Percentiles rank a stretch among this genome's conserved stretches.
These are phyloP conservation scores for Antitype chi DNA, from an alignment of 2,888 invertebrate species.

Conservation along the genomic window DNA sequence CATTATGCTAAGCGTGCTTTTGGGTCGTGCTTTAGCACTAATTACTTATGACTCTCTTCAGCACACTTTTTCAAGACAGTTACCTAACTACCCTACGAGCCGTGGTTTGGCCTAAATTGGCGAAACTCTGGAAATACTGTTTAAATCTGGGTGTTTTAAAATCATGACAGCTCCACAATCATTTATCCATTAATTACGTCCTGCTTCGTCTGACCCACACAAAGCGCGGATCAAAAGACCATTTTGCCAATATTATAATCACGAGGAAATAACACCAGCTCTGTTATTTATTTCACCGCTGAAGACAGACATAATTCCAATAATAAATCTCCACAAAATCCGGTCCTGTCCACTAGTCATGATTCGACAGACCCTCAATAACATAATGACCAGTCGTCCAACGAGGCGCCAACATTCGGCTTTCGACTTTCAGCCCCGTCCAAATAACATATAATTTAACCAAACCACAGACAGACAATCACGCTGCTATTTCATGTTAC, in stretches of 20 bases:
- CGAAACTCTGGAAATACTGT: background rate
- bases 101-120: background rate
- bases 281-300: conserved; percentile 47
- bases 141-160: background rate
- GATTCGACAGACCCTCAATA: conserved; percentile 81
- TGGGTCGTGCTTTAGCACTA: conserved; percentile 40
- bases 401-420: conserved; percentile 88
- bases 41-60: conserved; percentile 2
- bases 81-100: background rate
- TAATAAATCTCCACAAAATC: conserved; percentile 63
- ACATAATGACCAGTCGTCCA: conserved; percentile 81
- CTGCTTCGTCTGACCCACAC: background rate
- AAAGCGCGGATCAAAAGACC: conserved; percentile 14
- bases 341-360: conserved; percentile 75
- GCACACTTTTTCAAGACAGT: background rate
- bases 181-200: background rate
- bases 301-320: conserved; percentile 46
- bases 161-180: conserved; percentile 2
- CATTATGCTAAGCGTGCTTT: conserved; percentile 23
- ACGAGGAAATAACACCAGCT: conserved; percentile 12
- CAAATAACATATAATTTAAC: conserved; percentile 87
- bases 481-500: conserved; percentile 74
- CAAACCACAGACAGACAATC: conserved; percentile 79
- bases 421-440: conserved; percentile 76
- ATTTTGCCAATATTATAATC: conserved; percentile 36